Percentiles rank a stretch among this genome's conserved stretches.
phyloP scores from a whole-genome alignment of 1,140 invertebrate genomes.

The Melipona quadrifasciata region DNA sequence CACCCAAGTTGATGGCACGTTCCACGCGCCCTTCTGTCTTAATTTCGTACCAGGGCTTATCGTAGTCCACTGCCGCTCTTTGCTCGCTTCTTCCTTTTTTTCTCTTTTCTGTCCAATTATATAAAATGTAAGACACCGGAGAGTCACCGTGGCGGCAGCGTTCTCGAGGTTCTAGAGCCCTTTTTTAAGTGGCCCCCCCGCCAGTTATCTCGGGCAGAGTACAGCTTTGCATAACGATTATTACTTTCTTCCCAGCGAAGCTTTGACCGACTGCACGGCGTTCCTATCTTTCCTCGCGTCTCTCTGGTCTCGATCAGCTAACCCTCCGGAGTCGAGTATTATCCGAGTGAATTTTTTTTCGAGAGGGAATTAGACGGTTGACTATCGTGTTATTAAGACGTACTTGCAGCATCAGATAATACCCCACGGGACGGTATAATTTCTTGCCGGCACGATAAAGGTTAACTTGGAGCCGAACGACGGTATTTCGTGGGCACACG shows the following conservation, averaged over 20 bases:
- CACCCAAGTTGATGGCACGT: constrained; percentile 46
- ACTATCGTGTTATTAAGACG: constrained; percentile 50
- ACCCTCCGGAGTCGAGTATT: neutral
- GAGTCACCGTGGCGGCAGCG: constrained; percentile 25
- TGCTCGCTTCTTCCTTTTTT: neutral
- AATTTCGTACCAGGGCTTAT: constrained; percentile 60
- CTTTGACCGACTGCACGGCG: constrained; percentile 27
- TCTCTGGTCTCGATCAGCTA: neutral
- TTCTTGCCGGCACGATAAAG: constrained; percentile 17
- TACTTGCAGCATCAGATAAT: constrained; percentile 13
- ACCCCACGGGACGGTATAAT: neutral
- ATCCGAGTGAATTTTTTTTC: constrained; percentile 7
- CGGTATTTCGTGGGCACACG: neutral
- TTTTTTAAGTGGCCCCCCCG: constrained; percentile 49
- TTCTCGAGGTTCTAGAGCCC: constrained; percentile 40
- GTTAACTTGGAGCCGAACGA: neutral
- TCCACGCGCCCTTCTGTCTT: constrained; percentile 47
- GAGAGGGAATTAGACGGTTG: constrained; percentile 38
- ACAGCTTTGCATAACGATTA: constrained; percentile 74
- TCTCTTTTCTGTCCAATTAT: constrained; percentile 54
- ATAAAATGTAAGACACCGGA: constrained; percentile 59
- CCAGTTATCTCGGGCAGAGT: constrained; percentile 67
- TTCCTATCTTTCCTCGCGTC: constrained; percentile 41
- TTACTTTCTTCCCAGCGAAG: constrained; percentile 62
- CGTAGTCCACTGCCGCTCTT: constrained; percentile 32